Conservation (phyloP, 92 coral and sea anemone genomes). For the Pocillopora grandis region DNA sequence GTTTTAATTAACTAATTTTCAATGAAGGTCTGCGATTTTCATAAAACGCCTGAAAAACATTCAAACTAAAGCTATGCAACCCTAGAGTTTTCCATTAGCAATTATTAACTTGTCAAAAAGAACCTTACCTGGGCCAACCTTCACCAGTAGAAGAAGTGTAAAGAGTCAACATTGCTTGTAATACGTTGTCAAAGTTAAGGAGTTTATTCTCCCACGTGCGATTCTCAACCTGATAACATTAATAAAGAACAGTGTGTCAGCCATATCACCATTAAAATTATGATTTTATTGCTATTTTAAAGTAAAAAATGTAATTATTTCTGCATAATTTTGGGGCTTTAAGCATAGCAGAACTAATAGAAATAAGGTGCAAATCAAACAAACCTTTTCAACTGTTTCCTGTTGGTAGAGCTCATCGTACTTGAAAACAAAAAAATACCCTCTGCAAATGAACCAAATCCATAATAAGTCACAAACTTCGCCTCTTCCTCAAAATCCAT, state of each 20-base stretch:
- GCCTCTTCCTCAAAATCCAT: too few relatives aligned
- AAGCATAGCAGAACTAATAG: background rate
- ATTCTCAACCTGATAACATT: constrained; percentile 52
- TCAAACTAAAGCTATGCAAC: too few relatives aligned
- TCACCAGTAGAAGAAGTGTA: constrained; percentile 98
- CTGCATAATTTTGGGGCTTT: too few relatives aligned
- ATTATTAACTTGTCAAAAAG: too few relatives aligned
- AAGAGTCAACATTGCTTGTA: constrained; percentile 83
- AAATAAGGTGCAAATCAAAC: background rate
- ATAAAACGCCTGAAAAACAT: too few relatives aligned
- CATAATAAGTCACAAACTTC: background rate
- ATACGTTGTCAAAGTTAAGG: constrained; percentile 85
- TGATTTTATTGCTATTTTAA: background rate
- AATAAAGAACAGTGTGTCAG: background rate
- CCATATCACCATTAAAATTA: too few relatives aligned
- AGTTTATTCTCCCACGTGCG: constrained; percentile 65
- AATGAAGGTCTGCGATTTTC: too few relatives aligned
- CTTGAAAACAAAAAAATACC: constrained; percentile 55
- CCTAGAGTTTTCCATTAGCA: too few relatives aligned
- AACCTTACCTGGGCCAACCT: constrained; percentile 93
- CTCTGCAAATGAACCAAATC: constrained; percentile 50
- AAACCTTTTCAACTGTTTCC: constrained; percentile 7
- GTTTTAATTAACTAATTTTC: too few relatives aligned
- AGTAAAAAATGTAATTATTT: background rate
- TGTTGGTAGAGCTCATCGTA: constrained; percentile 32